Percentiles rank a stretch among this genome's conserved stretches.
Conservation (phyloP, 2,797 vertebrate genomes). For the Anomalospiza imberbis region DNA sequence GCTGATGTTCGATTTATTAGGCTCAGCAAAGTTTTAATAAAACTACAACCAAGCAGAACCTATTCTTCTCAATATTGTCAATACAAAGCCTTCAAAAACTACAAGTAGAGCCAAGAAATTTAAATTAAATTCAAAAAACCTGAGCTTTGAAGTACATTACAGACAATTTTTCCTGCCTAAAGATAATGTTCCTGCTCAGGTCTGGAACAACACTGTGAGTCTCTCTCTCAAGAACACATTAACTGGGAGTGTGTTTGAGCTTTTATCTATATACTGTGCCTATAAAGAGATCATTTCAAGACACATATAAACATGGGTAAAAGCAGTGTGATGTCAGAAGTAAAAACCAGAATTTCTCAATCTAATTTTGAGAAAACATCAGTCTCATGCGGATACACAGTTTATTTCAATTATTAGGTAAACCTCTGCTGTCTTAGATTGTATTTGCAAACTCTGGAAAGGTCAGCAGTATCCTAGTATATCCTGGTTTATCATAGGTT, state of each 20-base stretch:
- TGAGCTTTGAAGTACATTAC: neutral
- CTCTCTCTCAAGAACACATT: neutral
- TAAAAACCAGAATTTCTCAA: neutral
- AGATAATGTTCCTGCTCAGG: neutral
- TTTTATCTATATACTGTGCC: neutral
- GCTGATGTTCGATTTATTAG: neutral
- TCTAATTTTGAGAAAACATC: neutral
- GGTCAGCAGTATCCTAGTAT: neutral
- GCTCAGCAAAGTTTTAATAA: neutral
- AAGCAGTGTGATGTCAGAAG: neutral
- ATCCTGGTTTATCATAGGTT: neutral
- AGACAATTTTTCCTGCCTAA: neutral
- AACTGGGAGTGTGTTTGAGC: neutral
- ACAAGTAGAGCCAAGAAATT: neutral
- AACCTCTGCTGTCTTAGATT: neutral
- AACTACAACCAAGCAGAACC: neutral
- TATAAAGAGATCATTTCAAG: neutral
- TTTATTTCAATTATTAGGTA: neutral
- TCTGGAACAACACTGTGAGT: neutral
- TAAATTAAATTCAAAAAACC: neutral
- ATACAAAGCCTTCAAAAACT: neutral
- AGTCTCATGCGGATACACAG: neutral
- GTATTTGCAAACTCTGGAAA: conserved; percentile 8
- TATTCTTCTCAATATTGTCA: neutral
- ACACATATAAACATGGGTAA: neutral